These are phyloP conservation scores for Vombatus ursinus DNA, from an alignment of 2,113 vertebrate genomes.

Conservation along the genomic window DNA sequence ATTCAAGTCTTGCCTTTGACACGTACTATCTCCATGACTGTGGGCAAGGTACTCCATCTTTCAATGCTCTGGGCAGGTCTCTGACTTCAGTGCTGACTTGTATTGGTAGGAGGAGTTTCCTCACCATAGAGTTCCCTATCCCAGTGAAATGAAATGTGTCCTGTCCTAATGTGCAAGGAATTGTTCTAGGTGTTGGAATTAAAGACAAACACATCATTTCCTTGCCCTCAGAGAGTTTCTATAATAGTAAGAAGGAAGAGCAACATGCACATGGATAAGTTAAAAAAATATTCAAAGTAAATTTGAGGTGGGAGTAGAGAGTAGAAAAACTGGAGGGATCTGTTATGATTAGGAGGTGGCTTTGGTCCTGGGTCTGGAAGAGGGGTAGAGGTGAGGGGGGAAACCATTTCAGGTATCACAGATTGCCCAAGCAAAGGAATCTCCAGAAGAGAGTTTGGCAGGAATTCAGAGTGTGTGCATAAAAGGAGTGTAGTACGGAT, in stretches of 20 bases:
- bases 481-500: neutral
- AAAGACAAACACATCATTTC: too few relatives aligned
- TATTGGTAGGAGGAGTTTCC: neutral
- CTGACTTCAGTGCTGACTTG: neutral
- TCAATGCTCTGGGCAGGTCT: neutral
- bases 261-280: neutral
- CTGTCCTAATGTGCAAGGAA: neutral
- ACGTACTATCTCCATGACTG: neutral
- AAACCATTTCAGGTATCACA: neutral
- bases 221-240: neutral
- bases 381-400: neutral
- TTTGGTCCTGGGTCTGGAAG: neutral
- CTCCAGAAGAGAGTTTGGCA: neutral
- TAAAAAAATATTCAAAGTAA: neutral
- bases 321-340: neutral
- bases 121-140: neutral
- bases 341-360: neutral
- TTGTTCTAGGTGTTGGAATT: neutral
- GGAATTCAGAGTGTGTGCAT: neutral
- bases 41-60: neutral
- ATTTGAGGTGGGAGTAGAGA: too few relatives aligned
- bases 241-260: neutral
- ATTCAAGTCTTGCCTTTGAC: neutral
- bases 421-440: neutral
- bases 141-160: neutral